These are phyloP conservation scores for Crotalus tigris DNA, from an alignment of 2,113 vertebrate genomes.

Conservation along the genomic window DNA sequence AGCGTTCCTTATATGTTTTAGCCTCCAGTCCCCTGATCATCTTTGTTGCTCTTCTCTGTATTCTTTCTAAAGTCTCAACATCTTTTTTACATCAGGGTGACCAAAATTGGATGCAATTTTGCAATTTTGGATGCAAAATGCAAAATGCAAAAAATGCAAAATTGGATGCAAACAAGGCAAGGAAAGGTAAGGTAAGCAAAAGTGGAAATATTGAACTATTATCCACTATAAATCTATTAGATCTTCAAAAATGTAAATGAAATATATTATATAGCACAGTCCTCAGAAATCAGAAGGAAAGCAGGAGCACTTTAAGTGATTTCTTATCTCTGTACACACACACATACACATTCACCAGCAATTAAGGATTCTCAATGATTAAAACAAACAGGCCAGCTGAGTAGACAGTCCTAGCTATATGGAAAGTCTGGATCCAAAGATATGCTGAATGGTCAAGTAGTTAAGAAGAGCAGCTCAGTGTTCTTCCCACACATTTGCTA, in stretches of 20 bases:
- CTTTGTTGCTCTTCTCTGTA: too few species aligned
- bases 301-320: background rate
- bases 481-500: background rate
- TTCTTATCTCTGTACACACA: background rate
- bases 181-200: background rate
- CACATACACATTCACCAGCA: background rate
- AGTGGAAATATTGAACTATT: background rate
- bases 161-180: too few species aligned
- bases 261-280: background rate
- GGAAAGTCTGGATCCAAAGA: background rate
- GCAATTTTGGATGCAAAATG: too few species aligned
- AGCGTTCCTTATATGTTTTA: too few species aligned
- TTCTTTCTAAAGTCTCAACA: too few species aligned
- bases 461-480: background rate
- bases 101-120: too few species aligned
- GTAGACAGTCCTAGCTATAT: background rate
- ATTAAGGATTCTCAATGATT: background rate
- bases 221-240: background rate
- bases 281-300: background rate
- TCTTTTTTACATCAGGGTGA: too few species aligned
- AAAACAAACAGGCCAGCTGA: rapidly evolving
- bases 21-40: too few species aligned
- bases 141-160: too few species aligned
- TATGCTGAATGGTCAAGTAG: background rate
- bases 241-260: background rate